These are phyloP conservation scores for Planiliza haematocheilus DNA, from an alignment of 2,113 vertebrate genomes.

Conservation along the genomic window DNA sequence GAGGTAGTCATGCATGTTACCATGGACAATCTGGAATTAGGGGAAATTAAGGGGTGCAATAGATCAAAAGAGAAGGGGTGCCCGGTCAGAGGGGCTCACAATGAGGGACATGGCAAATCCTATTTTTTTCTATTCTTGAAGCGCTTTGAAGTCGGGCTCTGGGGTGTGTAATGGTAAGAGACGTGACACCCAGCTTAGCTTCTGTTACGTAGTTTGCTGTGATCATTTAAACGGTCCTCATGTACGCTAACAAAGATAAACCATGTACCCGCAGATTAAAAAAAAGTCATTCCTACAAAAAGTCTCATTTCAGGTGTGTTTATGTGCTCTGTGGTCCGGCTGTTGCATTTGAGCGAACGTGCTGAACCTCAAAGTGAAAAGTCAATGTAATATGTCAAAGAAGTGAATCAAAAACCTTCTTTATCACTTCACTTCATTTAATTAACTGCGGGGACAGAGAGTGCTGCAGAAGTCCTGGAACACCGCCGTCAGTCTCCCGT, in stretches of 20 bases:
- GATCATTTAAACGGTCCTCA: slow-evolving; percentile 11
- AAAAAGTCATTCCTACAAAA: not conserved
- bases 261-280: not conserved
- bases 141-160: slow-evolving; percentile 69
- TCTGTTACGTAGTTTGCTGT: slow-evolving; percentile 46
- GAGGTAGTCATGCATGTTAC: slow-evolving; percentile 61
- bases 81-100: slow-evolving; percentile 44
- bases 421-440: not conserved
- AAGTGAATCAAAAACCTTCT: not conserved
- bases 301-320: not conserved
- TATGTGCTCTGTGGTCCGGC: not conserved
- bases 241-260: slow-evolving; percentile 4
- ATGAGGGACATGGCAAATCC: slow-evolving; percentile 58
- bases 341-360: not conserved
- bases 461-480: not conserved
- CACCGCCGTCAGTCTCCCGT: slow-evolving; percentile 5
- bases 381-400: not conserved
- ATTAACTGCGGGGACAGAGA: not conserved
- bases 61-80: slow-evolving; percentile 68
- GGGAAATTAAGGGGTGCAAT: slow-evolving; percentile 60
- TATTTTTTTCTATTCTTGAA: slow-evolving; percentile 45
- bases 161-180: slow-evolving; percentile 56
- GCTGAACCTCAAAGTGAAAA: not conserved
- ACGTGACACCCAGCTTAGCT: slow-evolving; percentile 41
- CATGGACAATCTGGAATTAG: slow-evolving; percentile 52